Evolutionary conservation across 2,113 vertebrate genomes (phyloP).

Genomic region (Talpa occidentalis): DNA sequence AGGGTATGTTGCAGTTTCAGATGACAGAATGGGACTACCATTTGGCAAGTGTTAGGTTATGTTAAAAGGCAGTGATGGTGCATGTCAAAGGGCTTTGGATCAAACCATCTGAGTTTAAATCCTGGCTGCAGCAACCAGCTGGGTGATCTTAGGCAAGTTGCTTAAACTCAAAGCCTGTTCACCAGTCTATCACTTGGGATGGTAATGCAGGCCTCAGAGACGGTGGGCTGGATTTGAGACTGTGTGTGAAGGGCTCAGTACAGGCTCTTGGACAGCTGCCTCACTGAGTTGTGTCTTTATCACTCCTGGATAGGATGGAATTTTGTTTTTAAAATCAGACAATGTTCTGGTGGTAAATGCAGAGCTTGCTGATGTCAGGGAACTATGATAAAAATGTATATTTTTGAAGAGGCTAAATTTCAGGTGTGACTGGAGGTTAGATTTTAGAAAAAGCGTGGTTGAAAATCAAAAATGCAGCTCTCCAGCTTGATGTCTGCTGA

Average conservation of each 20-base stretch:
- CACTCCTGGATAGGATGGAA: neutral
- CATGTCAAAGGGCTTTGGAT: neutral
- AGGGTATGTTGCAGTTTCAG: neutral
- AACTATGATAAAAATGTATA: neutral
- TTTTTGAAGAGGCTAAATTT: constrained; percentile 28
- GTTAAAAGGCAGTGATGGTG: neutral
- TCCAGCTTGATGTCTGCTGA: neutral
- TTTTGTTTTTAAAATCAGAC: constrained; percentile 31
- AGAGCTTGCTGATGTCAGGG: neutral
- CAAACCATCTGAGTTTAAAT: constrained; percentile 13
- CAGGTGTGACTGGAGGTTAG: neutral
- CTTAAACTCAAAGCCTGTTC: neutral
- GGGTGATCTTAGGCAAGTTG: neutral
- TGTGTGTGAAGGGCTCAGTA: neutral
- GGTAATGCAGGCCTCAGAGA: neutral
- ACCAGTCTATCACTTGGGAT: neutral
- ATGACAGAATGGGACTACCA: neutral
- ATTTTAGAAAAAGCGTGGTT: neutral
- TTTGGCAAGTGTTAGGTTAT: constrained; percentile 7
- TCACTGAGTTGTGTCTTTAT: neutral
- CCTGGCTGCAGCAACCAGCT: neutral
- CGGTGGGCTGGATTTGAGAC: neutral
- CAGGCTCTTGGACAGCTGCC: neutral
- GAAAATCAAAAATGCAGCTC: neutral
- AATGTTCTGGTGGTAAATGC: neutral